Conservation (phyloP, 2,113 vertebrate genomes). For the Xenopus laevis region DNA sequence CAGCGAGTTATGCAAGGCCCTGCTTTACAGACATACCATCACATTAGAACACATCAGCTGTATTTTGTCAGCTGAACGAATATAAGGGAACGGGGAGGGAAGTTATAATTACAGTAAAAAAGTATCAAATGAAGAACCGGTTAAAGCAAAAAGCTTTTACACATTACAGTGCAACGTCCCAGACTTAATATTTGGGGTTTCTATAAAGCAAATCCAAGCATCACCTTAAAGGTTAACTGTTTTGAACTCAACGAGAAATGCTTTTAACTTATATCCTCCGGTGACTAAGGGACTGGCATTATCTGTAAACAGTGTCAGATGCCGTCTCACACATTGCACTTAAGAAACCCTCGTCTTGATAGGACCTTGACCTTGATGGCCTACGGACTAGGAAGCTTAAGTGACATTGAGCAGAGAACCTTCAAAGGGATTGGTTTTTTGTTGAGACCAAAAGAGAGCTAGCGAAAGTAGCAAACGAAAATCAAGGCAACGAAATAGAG, state of each 20-base stretch:
- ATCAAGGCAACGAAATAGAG: background rate
- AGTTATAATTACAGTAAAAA: background rate
- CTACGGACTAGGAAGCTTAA: constrained; percentile 57
- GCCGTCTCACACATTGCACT: constrained; percentile 78
- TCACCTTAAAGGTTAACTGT: constrained; percentile 74
- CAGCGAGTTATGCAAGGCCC: constrained; percentile 54
- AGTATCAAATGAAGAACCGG: background rate
- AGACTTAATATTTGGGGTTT: constrained; percentile 62
- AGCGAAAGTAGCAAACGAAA: background rate
- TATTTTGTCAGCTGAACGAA: constrained; percentile 58
- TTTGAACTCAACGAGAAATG: constrained; percentile 65
- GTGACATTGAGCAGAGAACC: constrained; percentile 70
- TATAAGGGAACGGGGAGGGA: constrained; percentile 44
- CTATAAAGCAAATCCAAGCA: constrained; percentile 70
- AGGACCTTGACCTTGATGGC: constrained; percentile 71
- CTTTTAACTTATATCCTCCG: constrained; percentile 77
- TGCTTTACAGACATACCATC: constrained; percentile 51
- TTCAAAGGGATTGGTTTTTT: constrained; percentile 49
- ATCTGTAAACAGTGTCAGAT: constrained; percentile 82
- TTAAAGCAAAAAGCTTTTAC: background rate
- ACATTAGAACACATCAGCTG: constrained; percentile 55
- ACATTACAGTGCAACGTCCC: constrained; percentile 12
- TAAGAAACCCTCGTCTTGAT: constrained; percentile 76
- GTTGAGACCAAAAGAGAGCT: constrained; percentile 50
- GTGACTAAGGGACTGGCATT: constrained; percentile 66